phyloP scores from a whole-genome alignment of 2,888 invertebrate genomes.

The Drosophila peninsularis region DNA sequence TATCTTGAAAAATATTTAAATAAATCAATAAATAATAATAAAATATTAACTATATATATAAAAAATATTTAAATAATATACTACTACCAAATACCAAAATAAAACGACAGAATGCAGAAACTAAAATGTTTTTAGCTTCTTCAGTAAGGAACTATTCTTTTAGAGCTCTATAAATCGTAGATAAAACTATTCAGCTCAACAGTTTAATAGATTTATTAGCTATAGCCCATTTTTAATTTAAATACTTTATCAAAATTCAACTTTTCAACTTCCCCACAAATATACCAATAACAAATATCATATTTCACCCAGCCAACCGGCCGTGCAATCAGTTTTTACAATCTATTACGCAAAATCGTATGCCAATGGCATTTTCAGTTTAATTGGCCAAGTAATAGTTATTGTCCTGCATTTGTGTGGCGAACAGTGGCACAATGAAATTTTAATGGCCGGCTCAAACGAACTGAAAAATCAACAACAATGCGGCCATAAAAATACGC shows the following conservation, averaged over 20 bases:
- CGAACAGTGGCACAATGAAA: conserved; percentile 46
- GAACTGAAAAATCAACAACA: conserved; percentile 66
- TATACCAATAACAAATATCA: not conserved
- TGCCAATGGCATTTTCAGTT: conserved; percentile 14
- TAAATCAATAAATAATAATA: too few species aligned
- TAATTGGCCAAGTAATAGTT: conserved; percentile 68
- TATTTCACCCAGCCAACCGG: not conserved
- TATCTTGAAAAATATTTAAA: too few species aligned
- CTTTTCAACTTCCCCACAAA: not conserved
- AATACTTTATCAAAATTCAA: not conserved
- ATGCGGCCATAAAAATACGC: conserved; percentile 58
- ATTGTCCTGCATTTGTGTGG: conserved; percentile 26
- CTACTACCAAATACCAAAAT: too few species aligned
- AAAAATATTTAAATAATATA: too few species aligned
- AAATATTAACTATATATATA: too few species aligned
- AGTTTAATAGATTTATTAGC: not conserved
- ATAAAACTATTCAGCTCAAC: too few species aligned
- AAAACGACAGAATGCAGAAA: too few species aligned
- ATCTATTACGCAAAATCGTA: conserved; percentile 13
- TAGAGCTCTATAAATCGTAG: not conserved
- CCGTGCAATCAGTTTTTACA: not conserved
- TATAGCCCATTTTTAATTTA: too few species aligned
- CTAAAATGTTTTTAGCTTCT: not conserved
- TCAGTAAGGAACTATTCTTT: not conserved
- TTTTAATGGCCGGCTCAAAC: conserved; percentile 59